Percentiles rank a stretch among this genome's conserved stretches.
phyloP scores from a whole-genome alignment of 1,140 invertebrate genomes.

The Hylaeus volcanicus region DNA sequence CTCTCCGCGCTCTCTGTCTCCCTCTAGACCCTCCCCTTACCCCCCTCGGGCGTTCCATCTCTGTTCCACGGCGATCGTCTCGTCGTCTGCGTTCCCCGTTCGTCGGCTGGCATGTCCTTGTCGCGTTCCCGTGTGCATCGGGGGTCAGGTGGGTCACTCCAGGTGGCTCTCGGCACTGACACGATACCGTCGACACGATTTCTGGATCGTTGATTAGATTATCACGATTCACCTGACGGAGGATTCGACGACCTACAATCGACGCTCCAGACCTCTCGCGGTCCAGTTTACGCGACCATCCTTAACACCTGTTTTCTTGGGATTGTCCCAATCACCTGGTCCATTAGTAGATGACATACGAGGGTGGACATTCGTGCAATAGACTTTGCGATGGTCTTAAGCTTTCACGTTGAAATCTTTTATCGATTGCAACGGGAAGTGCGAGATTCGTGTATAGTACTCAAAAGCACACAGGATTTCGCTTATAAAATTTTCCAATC shows the following conservation, averaged over 20 bases:
- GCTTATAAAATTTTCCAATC: too few relatives aligned
- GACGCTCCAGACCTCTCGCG: not conserved
- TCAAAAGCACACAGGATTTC: too few relatives aligned
- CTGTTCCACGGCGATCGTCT: not conserved
- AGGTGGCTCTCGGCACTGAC: constrained; percentile 62
- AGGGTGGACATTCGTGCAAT: too few relatives aligned
- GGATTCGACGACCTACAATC: not conserved
- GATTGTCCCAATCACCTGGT: too few relatives aligned
- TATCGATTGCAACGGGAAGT: too few relatives aligned
- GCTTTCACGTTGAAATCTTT: too few relatives aligned
- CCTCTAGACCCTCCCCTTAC: constrained; percentile 7
- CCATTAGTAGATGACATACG: too few relatives aligned
- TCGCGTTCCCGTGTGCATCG: constrained; percentile 40
- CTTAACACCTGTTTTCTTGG: too few relatives aligned
- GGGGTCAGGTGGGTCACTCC: constrained; percentile 62
- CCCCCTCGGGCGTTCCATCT: not conserved
- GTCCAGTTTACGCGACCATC: too few relatives aligned
- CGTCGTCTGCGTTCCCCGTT: not conserved
- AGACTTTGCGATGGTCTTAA: too few relatives aligned
- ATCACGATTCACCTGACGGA: constrained; percentile 36
- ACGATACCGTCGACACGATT: constrained; percentile 59
- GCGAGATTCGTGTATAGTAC: too few relatives aligned
- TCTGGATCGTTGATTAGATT: constrained; percentile 61
- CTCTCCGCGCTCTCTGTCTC: constrained; percentile 14
- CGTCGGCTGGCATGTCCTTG: constrained; percentile 43